Conservation (phyloP, 1,140 invertebrate genomes). For the Rhizoglyphus robini region DNA sequence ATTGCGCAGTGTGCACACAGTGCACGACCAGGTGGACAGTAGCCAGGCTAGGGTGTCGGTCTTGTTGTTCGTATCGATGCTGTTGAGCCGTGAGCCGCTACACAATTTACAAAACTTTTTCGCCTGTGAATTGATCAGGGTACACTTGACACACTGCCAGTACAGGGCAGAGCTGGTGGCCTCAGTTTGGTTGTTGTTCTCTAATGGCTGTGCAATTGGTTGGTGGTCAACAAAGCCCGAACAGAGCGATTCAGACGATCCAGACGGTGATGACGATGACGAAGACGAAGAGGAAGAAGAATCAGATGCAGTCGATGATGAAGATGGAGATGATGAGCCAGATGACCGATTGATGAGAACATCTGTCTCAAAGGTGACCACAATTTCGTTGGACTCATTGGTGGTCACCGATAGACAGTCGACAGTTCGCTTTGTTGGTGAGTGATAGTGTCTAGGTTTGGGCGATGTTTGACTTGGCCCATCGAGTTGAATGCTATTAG, state of each 20-base stretch:
- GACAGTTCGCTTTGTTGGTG: too few relatives aligned
- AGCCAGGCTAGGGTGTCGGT: background rate
- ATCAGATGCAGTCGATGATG: background rate
- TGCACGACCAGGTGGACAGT: conserved; percentile 60
- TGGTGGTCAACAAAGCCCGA: background rate
- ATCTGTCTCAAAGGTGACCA: too few relatives aligned
- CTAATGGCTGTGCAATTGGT: background rate
- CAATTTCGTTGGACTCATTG: too few relatives aligned
- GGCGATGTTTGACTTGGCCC: too few relatives aligned
- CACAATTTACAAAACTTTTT: conserved; percentile 61
- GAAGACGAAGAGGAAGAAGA: conserved; percentile 2
- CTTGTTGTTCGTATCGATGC: conserved; percentile 26
- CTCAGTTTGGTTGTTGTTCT: conserved; percentile 12
- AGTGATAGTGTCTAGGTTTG: too few relatives aligned
- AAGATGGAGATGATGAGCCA: conserved; percentile 16
- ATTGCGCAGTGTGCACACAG: conserved; percentile 68
- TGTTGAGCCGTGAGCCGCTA: conserved; percentile 58
- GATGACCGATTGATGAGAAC: too few relatives aligned
- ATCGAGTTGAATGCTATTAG: too few relatives aligned
- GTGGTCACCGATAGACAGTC: too few relatives aligned
- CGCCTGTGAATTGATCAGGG: conserved; percentile 55
- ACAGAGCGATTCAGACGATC: background rate
- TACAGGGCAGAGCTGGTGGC: conserved; percentile 29
- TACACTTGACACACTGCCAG: conserved; percentile 78
- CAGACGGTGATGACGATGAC: background rate